A percentile compares a stretch with the other conserved stretches of the same genome.
These are phyloP conservation scores for Ictalurus punctatus DNA, from an alignment of 2,113 vertebrate genomes.

Conservation along the genomic window DNA sequence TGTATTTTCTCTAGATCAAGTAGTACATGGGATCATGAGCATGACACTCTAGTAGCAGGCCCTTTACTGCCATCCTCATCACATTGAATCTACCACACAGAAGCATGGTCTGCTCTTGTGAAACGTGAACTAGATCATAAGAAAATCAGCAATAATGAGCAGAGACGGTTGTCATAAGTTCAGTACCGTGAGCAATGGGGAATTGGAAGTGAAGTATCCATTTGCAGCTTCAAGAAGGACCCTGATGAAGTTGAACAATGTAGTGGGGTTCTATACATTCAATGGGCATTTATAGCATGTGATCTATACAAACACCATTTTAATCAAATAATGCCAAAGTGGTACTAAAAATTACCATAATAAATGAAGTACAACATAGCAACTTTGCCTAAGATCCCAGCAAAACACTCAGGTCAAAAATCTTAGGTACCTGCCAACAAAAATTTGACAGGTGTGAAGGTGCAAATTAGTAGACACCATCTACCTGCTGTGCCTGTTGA, in stretches of 20 bases:
- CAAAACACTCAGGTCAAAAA: background rate
- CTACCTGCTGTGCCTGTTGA: background rate
- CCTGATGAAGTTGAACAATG: background rate
- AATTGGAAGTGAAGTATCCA: background rate
- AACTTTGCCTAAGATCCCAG: background rate
- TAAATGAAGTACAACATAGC: background rate
- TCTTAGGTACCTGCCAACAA: background rate
- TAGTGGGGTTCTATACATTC: background rate
- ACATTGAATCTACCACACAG: background rate
- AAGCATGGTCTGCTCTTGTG: background rate
- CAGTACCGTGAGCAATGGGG: background rate
- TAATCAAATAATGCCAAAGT: background rate
- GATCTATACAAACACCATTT: background rate
- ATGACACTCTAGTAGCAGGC: background rate
- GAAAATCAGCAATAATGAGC: background rate
- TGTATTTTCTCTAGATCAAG: background rate
- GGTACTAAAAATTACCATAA: background rate
- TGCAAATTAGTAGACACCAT: background rate
- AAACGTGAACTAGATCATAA: background rate
- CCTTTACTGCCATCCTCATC: background rate
- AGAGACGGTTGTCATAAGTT: background rate
- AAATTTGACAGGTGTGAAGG: conserved; percentile 4
- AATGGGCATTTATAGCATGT: background rate
- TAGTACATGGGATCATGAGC: background rate
- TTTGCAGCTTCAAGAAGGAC: background rate